Evolutionary conservation across 2,113 vertebrate genomes (phyloP).

Genomic region (Willisornis vidua): DNA sequence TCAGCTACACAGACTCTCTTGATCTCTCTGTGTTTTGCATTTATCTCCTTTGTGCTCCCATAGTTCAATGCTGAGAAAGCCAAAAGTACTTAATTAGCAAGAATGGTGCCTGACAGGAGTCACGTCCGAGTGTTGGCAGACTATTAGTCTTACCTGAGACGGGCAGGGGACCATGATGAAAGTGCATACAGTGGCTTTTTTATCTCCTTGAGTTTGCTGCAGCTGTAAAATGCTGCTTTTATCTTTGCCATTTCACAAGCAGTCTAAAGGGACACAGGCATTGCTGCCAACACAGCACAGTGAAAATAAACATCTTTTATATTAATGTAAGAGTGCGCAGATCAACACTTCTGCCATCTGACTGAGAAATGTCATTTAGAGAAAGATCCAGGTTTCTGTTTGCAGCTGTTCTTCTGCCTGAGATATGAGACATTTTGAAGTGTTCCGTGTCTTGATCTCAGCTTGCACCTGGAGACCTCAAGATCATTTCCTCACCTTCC

Average conservation of each 20-base stretch:
- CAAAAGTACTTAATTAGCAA: background rate
- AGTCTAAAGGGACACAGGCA: background rate
- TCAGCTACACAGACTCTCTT: background rate
- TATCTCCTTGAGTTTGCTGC: background rate
- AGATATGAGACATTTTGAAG: background rate
- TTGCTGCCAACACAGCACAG: background rate
- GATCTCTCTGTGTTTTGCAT: background rate
- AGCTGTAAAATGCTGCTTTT: constrained; percentile 39
- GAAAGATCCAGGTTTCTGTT: background rate
- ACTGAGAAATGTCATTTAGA: background rate
- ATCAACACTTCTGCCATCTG: background rate
- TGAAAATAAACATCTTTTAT: background rate
- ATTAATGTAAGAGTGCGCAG: background rate
- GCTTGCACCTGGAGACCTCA: background rate
- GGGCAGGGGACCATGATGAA: background rate
- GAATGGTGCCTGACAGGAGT: background rate
- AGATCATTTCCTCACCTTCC: background rate
- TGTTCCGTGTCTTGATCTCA: background rate
- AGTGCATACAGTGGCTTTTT: background rate
- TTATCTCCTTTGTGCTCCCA: background rate
- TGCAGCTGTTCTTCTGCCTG: background rate
- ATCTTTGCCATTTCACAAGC: constrained; percentile 4
- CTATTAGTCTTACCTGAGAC: background rate
- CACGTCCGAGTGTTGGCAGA: background rate
- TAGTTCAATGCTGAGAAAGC: constrained; percentile 11